Evolutionary conservation across 2,113 vertebrate genomes (phyloP), one percentile per base, ranked within the genome.

Genomic region (Nansenia antarctica): DNA sequence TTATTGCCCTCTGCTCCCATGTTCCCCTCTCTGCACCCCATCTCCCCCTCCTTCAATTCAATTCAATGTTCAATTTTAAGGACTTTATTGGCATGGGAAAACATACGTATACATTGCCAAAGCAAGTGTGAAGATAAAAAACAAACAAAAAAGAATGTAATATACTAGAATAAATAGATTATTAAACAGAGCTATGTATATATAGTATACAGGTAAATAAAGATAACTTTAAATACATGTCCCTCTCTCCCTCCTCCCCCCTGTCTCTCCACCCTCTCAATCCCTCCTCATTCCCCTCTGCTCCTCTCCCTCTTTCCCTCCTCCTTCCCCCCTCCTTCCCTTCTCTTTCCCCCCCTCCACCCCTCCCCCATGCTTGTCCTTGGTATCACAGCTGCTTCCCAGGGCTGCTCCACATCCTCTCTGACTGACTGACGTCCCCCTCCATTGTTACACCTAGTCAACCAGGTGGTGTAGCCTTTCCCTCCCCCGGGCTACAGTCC

Each of bases 381-480:
- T 61, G 27, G 34, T 24, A 61, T 49, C 31, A 71, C 86, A 88
- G 80, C 84, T 87, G 86, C 71, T 78, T 80, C 79, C 81, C 70
- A 63, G 42, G 60, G 57, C 69, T 79, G 77, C 67, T 74, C 34
- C 55, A 54, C 39, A 62, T 60, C 47, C 65, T 53, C 69, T 69
- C 31, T 30, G 57, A 39, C 42, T n/a, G n/a, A n/a, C n/a, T n/a
- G n/a, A n/a, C n/a, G n/a, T n/a, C 5, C 62, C 39, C 37, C 37
- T 20, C 8, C 34, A 37, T 34, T 15, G 27, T 58, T 32, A 70
- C 45, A 32, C 69, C 47, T 64, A 77, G 80, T 69, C 79, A 76
- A 45, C 78, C 85, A 87, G 79, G 82, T 85, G 82, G 82, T 65
- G 26, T 8, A 31, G 14, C 53, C 60, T 62, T 73, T 52, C 55